Base-by-base conservation (phyloP, 2,888 invertebrate species). In the Tinea trinotella region DNA sequence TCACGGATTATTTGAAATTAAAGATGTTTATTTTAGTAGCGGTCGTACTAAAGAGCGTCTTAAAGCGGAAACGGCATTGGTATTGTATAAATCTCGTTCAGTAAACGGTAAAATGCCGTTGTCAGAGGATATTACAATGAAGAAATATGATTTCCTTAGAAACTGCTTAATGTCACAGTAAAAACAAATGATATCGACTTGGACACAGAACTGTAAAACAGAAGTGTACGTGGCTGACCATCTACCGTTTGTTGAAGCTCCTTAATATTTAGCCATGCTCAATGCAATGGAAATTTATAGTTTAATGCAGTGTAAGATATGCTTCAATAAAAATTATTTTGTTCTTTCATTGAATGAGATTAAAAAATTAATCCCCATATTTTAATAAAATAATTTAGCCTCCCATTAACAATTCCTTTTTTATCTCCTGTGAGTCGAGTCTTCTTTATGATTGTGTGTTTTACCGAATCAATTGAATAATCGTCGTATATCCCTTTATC, bases 401-500 rank as follows among this genome's bases (percentile, higher is more conserved):
- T n/a, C 24, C 6, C 24, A 7, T 7, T 7, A 40, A 4, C 40
- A 40, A 40, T 40, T 40, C 1, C 40, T 4, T 40, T 24, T 24
- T 40, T 13, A 13, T 40, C 3, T 40, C 13, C 13, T 40, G 40
- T 40, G 10, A 40, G 40, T 12, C n/a, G 36, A 46, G 55, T 56
- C 55, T 58, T 3, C 2, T 13, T 13, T 13, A 6, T 15, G 13
- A 52, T 65, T 62, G 62, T 63, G 57, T 64, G 64, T 63, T 64
- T 64, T 62, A 53, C 58, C 54, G 58, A 57, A 62, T 65, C 75
- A 78, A 77, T 77, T 73, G 74, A 79, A 76, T 78, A 75, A 76
- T 75, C 70, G 67, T 60, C 63, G 66, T 74, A 71, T 74, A 76
- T 72, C 71, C 72, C 66, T 74, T 75, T 75, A 74, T 73, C 67